Evolutionary conservation across 2,888 invertebrate species (phyloP).

Genomic region (Chesias legatella): DNA sequence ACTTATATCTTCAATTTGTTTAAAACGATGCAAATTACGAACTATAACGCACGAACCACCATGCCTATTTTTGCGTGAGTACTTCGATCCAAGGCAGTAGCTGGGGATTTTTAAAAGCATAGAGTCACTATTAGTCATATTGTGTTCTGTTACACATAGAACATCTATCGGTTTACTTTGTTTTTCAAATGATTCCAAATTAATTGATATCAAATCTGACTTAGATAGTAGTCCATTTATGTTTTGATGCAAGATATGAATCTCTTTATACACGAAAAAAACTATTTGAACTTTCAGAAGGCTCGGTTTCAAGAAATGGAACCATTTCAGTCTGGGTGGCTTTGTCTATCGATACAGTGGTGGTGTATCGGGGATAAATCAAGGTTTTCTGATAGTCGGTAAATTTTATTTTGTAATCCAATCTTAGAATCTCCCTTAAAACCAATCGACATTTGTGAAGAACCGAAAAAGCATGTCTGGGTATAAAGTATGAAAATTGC

Average conservation of each 20-base stretch:
- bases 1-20: background rate
- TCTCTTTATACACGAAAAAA: slow-evolving; percentile 7
- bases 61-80: slow-evolving; percentile 2
- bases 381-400: too few species aligned
- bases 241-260: slow-evolving; percentile 6
- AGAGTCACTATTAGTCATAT: slow-evolving; percentile 3
- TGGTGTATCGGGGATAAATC: too few species aligned
- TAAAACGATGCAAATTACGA: background rate
- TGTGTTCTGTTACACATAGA: slow-evolving; percentile 5
- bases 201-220: slow-evolving; percentile 1
- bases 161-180: background rate
- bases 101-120: background rate
- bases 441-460: slow-evolving; percentile 1
- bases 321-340: slow-evolving; percentile 1
- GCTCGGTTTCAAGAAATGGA: background rate
- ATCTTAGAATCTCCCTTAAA: background rate
- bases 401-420: background rate
- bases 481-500: slow-evolving; percentile 1
- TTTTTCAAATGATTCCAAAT: background rate
- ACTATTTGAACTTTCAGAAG: background rate
- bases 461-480: background rate
- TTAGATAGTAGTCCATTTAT: slow-evolving; percentile 1
- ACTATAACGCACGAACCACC: slow-evolving; percentile 3
- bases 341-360: too few species aligned
- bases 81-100: background rate